Percentiles rank a stretch among this genome's conserved stretches.
Conservation (phyloP, 2,888 invertebrate genomes). For the Esperia sulphurella region DNA sequence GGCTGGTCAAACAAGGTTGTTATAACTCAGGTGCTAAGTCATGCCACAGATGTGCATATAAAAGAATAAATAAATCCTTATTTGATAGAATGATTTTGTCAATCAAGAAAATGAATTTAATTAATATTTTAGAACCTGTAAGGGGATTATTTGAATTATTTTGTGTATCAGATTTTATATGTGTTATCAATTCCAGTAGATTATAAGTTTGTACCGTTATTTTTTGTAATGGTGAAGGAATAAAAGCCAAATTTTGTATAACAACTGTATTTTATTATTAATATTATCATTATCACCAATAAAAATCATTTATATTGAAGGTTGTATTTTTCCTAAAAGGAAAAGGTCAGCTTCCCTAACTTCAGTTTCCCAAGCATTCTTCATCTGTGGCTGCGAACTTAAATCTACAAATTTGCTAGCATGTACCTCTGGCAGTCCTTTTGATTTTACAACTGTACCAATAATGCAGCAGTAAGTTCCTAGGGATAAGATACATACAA, state of each 20-base stretch:
- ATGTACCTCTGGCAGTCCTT: constrained; percentile 63
- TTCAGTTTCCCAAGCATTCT: constrained; percentile 58
- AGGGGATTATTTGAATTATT: neutral
- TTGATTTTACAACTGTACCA: constrained; percentile 57
- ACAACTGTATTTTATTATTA: no score
- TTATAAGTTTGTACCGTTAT: constrained; percentile 19
- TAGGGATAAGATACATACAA: constrained; percentile 21
- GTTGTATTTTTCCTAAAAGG: constrained; percentile 48
- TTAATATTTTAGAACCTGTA: no score
- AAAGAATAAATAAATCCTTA: no score
- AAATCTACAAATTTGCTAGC: constrained; percentile 63
- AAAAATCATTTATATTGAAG: constrained; percentile 23
- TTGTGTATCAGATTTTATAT: constrained; percentile 3
- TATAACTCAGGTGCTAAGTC: neutral
- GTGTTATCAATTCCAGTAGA: constrained; percentile 33
- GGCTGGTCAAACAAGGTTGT: neutral
- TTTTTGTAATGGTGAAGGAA: constrained; percentile 28
- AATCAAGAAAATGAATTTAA: no score
- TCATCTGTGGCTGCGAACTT: constrained; percentile 49
- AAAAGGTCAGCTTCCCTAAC: constrained; percentile 56
- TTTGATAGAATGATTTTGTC: no score
- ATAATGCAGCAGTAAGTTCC: constrained; percentile 69
- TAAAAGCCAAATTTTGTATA: constrained; percentile 18
- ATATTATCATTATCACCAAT: no score
- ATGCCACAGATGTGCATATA: neutral